Conservation (phyloP, 2,113 vertebrate genomes). For the Pogonocichla stellata region DNA sequence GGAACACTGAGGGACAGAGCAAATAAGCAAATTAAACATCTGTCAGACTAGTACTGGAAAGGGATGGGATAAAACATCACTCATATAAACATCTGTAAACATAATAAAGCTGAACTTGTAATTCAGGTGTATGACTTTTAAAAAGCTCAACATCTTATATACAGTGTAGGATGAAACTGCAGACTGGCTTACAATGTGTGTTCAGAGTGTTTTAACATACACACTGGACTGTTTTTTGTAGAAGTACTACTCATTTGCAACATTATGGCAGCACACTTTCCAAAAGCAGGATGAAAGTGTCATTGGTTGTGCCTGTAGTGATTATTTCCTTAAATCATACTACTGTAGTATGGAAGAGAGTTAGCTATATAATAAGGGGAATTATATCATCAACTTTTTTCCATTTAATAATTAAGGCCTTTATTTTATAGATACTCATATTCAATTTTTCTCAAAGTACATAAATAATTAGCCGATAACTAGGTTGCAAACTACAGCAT, state of each 20-base stretch:
- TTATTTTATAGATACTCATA: neutral
- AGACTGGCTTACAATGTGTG: neutral
- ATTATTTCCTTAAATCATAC: neutral
- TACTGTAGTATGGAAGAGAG: neutral
- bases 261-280: neutral
- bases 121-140: neutral
- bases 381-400: neutral
- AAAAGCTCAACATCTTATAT: neutral
- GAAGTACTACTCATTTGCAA: neutral
- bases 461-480: neutral
- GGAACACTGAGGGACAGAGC: neutral
- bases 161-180: neutral
- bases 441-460: neutral
- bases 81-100: neutral
- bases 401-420: neutral
- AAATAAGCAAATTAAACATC: neutral
- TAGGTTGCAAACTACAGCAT: neutral
- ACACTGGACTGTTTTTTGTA: neutral
- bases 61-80: neutral
- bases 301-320: fast-evolving
- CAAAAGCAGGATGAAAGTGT: neutral
- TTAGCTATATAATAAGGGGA: neutral
- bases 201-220: neutral
- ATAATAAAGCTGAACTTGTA: neutral
- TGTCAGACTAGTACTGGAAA: neutral